Percentiles rank a stretch among this genome's conserved stretches.
These are phyloP conservation scores for Atopsyche davidsoni DNA, from an alignment of 1,140 invertebrate genomes.

Conservation along the genomic window DNA sequence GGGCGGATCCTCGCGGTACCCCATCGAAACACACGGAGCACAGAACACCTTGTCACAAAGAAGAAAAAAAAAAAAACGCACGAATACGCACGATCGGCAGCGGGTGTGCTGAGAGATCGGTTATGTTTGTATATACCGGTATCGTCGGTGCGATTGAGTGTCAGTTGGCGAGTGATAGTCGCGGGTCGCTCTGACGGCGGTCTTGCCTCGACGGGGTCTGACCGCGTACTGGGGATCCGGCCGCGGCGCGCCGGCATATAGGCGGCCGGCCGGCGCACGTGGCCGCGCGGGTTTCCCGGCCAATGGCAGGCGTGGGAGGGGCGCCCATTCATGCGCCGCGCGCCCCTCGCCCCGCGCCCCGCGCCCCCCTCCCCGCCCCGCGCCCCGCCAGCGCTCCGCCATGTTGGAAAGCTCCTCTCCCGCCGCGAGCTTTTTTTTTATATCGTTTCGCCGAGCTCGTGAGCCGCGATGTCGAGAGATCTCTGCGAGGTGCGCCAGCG, in stretches of 20 bases:
- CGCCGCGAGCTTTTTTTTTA: too few relatives aligned
- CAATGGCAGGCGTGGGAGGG: not conserved
- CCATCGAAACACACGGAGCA: not conserved
- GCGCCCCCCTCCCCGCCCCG: not conserved
- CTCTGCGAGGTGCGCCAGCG: not conserved
- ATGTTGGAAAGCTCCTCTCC: not conserved
- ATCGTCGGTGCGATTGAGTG: not conserved
- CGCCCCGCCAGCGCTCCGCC: not conserved
- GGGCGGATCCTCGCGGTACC: constrained; percentile 9
- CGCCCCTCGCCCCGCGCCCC: not conserved
- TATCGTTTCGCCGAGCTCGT: not conserved
- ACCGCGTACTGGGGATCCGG: not conserved
- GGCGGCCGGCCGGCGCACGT: not conserved
- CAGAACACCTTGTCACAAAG: not conserved
- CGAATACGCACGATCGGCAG: not conserved
- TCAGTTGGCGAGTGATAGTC: not conserved
- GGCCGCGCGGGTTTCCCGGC: not conserved
- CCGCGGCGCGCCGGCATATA: constrained; percentile 1
- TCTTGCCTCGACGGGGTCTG: not conserved
- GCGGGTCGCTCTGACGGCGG: not conserved
- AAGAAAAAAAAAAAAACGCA: not conserved
- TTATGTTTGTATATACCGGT: not conserved
- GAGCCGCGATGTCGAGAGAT: not conserved
- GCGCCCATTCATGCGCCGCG: not conserved
- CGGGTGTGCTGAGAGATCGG: not conserved